Base-by-base conservation (phyloP, 2,797 vertebrate species). In the Acomys russatus region DNA sequence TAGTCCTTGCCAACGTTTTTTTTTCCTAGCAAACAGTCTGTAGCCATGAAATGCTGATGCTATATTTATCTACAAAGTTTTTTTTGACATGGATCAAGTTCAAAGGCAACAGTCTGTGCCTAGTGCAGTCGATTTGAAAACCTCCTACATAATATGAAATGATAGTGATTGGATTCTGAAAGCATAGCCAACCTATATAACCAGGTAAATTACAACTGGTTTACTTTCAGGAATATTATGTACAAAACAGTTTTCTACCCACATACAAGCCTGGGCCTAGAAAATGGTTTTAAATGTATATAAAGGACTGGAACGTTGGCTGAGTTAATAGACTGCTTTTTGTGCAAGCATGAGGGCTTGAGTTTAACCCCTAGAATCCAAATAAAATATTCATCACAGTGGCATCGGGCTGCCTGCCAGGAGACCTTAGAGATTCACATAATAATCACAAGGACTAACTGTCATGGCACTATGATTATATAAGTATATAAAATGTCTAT, bases 11-110 rank as follows among this genome's bases (percentile, higher is more conserved):
- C 95, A 96, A 88, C 9, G 64, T 94, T n/a, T 68, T 84, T 28
- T 44, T 73, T 63, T 28, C 25, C 92, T 90, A 74, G 76, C 30
- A 92, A 68, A 89, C 59, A 93, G 63, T 71, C 23, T 91, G 95
- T 87, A 92, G 15, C 30, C 64, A 94, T 89, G 70, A 96, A 95
- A 95, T 94, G 23, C 17, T 79, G 90, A 87, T 92, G 70, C 88
- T 90, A 79, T 96, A 90, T 96, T 97, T 94, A 96, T 96, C 92
- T 96, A 92, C 61, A 94, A 94, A 97, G 66, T 44, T n/a, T 61
- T 9, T 76, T 97, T 93, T 93, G 44, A 94, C 33, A 90, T 77
- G 51, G 9, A 77, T 90, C 73, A 96, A 92, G 66, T 93, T 92
- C 95, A 97, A 95, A 96, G 59, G 78, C 38, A 92, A 77, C 59